Evolutionary conservation across 53 echinoderm and acorn worm species (phyloP), one percentile per base, ranked within the genome.

Genomic region (Mesocentrotus franciscanus): DNA sequence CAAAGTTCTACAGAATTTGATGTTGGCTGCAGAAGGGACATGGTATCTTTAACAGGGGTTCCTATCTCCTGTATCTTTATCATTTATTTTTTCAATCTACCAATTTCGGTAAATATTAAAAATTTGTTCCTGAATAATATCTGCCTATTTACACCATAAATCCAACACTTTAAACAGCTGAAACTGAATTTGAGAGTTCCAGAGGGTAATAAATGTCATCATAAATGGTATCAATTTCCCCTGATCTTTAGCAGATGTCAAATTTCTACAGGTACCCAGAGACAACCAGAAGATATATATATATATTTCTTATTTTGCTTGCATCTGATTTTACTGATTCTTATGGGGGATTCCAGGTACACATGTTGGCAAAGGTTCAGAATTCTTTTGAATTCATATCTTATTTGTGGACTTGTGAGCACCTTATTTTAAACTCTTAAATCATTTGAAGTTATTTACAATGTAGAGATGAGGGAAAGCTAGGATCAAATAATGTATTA

Each of bases 91-190:
- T 14, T 14, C 32, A 20, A 24, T 55, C 11, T 55, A 49, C 5
- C 56, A 29, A 36, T 2, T 42, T 36, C 8, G 1, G 9, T 42
- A 18, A 81, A 36, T 36, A 39, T 39, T 36, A n/a, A 0, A 35
- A 79, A 81, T 81, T 81, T 81, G 81, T 81, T 42, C 36, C 36
- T 18, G 22, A 81, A 81, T 42, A 8, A 81, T 42, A 81, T 81
- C 81, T 81, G 20, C 42, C 81, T 81, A 39, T 81, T 81, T 81
- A 5, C 1, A 42, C 39, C 81, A 81, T 81, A 81, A 81, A 81
- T 81, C 42, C 76, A 30, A 76, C 15, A 39, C 42, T 39, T 81
- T 36, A 20, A 81, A 81, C 36, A 81, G 42, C 81, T 42, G 81
- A 81, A 42, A 81, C 20, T 81, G 16, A 42, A 81, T 20, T 17